Base-by-base conservation (phyloP, 1,140 invertebrate species). In the Kradibia gibbosae region DNA sequence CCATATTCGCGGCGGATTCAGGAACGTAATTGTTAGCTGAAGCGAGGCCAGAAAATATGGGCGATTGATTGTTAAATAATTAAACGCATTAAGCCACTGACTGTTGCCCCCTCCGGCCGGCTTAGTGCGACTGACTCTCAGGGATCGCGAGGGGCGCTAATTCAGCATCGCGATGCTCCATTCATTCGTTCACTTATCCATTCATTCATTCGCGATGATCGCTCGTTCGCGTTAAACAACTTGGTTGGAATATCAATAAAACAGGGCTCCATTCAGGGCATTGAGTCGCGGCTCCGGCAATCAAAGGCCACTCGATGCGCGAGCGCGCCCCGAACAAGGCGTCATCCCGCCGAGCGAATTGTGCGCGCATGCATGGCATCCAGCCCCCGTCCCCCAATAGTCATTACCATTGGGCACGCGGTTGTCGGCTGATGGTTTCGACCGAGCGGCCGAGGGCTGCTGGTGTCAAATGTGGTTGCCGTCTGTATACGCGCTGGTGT, bases 191-290 rank as follows among this genome's bases (percentile, higher is more conserved):
- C 62, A 39, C 10, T 17, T 36, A 67, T 39, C 28, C 62, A 39
- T 67, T 67, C 62, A 39, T 67, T 67, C 62, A 39, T 39, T 67
- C 62, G 13, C 36, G 34, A n/a, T 67, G 3, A 67, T 67, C 62
- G 34, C n/a, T 39, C 34, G 36, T 67, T 67, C 39, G 20, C 62
- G 62, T 67, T 67, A 67, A 67, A 67, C 62, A 67, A 67, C 62
- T 67, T 67, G 15, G 62, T 39, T 22, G 34, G 20, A 67, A 67
- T 67, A 67, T 67, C 62, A 67, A 67, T 67, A 67, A 67, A 67
- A 67, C 17, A 1, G 62, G n/a, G 7, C 36, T 67, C 20, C 62
- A 67, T 67, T 67, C 34, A 67, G 39, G 0, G 62, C 17, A 10
- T n/a, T 25, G 22, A 22, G 39, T 67, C 62, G 28, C n/a, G n/a